These are phyloP conservation scores for Pelmatolapia mariae DNA, from an alignment of 2,113 vertebrate species.

Conservation along the genomic window DNA sequence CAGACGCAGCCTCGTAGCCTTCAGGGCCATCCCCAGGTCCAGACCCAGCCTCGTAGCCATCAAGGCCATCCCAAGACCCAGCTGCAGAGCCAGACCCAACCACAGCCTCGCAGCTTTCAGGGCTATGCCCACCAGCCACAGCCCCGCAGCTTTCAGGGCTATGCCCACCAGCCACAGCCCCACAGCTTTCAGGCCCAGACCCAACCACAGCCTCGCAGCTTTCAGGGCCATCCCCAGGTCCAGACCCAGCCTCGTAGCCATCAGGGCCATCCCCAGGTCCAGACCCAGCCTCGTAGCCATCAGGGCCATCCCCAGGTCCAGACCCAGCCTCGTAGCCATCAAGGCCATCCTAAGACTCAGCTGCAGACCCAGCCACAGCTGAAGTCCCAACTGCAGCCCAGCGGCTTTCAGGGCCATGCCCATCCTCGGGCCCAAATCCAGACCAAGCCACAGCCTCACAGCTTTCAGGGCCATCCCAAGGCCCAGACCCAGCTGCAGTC, in stretches of 20 bases:
- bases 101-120: accelerated
- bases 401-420: background rate
- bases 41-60: accelerated
- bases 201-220: accelerated
- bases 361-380: too few species aligned
- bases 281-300: accelerated
- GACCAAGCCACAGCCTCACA: accelerated
- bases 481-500: background rate
- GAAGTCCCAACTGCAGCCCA: background rate
- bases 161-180: background rate
- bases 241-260: background rate
- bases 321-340: too few species aligned
- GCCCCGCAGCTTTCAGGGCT: too few species aligned
- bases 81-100: background rate
- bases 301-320: accelerated
- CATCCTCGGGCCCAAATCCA: background rate
- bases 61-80: background rate
- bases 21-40: background rate
- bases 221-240: background rate
- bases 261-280: background rate
- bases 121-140: background rate
- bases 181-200: accelerated
- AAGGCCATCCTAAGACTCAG: too few species aligned
- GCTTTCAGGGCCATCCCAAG: background rate
- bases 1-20: background rate